Conservation (phyloP, 1,140 invertebrate genomes). For the Apis cerana region DNA sequence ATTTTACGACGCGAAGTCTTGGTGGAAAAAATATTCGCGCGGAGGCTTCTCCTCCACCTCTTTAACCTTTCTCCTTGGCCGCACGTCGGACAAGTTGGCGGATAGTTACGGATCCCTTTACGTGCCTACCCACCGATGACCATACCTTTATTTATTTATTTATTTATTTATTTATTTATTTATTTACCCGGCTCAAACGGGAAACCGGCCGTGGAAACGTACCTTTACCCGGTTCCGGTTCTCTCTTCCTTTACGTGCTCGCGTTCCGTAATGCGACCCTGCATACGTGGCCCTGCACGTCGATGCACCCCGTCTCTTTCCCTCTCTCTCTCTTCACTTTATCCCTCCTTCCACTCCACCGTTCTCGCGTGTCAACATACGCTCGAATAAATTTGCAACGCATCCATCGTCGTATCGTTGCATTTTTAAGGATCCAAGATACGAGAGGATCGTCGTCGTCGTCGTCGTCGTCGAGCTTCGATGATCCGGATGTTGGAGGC, state of each 20-base stretch:
- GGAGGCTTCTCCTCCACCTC: background rate
- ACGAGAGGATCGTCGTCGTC: background rate
- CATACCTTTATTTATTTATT: slow-evolving; percentile 71
- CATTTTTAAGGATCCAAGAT: background rate
- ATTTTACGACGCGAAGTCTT: slow-evolving; percentile 35
- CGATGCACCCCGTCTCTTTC: background rate
- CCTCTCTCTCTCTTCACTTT: background rate
- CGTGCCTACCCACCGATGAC: slow-evolving; percentile 11
- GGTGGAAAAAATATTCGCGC: background rate
- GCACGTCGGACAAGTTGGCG: background rate
- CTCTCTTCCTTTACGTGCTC: slow-evolving; percentile 69
- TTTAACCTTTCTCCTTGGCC: background rate
- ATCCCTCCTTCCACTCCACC: no score
- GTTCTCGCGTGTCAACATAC: background rate
- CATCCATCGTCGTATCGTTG: background rate
- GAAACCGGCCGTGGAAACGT: slow-evolving; percentile 65
- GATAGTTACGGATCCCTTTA: background rate
- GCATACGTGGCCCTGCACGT: slow-evolving; percentile 15
- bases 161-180: slow-evolving; percentile 77
- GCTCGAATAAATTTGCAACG: background rate
- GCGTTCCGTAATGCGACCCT: slow-evolving; percentile 66
- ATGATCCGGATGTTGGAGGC: background rate
- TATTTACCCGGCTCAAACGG: slow-evolving; percentile 64
- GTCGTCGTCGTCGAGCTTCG: no score
- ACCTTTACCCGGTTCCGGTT: slow-evolving; percentile 52